phyloP scores from a whole-genome alignment of 2,797 vertebrate genomes.

The Sebastiscus albofasciatus region DNA sequence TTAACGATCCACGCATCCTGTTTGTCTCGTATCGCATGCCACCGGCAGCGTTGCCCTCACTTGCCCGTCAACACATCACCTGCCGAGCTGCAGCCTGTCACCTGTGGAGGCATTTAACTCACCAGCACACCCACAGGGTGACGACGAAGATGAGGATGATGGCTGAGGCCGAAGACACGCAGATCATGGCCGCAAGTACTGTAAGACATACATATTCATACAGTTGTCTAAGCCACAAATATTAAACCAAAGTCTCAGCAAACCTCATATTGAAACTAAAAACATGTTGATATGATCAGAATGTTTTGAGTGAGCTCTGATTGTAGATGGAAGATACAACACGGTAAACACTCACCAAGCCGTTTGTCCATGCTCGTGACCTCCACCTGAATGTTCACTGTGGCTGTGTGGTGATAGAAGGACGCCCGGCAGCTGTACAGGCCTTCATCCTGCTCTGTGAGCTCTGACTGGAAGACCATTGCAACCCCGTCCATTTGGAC shows the following conservation, averaged over 20 bases:
- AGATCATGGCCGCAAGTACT: slow-evolving; percentile 62
- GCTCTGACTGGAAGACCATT: slow-evolving; percentile 63
- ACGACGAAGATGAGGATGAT: slow-evolving; percentile 54
- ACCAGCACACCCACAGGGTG: slow-evolving; percentile 76
- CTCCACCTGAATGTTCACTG: slow-evolving; percentile 74
- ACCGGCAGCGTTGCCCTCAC: slow-evolving; percentile 28
- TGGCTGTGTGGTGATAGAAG: slow-evolving; percentile 76
- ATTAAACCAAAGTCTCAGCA: not conserved
- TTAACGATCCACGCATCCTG: slow-evolving; percentile 68
- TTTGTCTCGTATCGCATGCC: slow-evolving; percentile 55
- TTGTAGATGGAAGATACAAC: not conserved
- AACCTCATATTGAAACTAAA: not conserved
- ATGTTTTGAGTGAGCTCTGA: not conserved
- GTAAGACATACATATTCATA: slow-evolving; percentile 31
- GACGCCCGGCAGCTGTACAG: slow-evolving; percentile 76
- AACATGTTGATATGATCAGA: slow-evolving; percentile 1
- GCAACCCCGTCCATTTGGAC: slow-evolving; percentile 55
- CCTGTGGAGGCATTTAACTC: slow-evolving; percentile 58
- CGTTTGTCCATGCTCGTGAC: slow-evolving; percentile 44
- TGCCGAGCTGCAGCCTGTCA: slow-evolving; percentile 17
- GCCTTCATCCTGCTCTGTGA: slow-evolving; percentile 60
- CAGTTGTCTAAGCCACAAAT: slow-evolving; percentile 4
- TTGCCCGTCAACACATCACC: slow-evolving; percentile 34
- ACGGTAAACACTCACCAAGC: slow-evolving; percentile 59
- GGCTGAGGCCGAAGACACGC: slow-evolving; percentile 62